Conservation (phyloP, 2,888 invertebrate species). For the Melipona beecheii region DNA sequence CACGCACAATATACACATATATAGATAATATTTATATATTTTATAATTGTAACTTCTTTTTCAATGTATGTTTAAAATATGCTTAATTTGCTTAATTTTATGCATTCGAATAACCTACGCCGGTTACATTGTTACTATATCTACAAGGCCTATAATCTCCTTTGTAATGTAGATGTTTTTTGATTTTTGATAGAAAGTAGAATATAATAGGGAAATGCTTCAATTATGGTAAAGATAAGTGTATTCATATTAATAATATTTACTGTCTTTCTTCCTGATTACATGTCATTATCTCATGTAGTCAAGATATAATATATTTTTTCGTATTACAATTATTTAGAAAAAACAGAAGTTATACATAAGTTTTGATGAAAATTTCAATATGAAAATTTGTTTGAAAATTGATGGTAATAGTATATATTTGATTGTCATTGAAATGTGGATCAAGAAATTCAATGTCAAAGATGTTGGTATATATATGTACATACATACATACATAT, state of each 20-base stretch:
- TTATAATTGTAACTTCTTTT: not conserved
- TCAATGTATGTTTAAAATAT: not conserved
- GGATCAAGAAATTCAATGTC: not conserved
- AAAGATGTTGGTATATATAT: no score
- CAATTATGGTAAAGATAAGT: not conserved
- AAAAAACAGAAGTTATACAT: not conserved
- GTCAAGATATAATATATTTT: not conserved
- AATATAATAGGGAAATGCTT: not conserved
- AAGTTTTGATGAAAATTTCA: not conserved
- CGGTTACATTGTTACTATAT: not conserved
- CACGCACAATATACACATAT: not conserved
- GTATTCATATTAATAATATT: not conserved
- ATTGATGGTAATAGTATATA: not conserved
- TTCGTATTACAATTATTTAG: not conserved
- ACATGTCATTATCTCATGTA: not conserved
- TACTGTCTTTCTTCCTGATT: not conserved
- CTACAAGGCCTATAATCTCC: not conserved
- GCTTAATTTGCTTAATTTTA: not conserved
- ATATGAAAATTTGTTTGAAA: not conserved
- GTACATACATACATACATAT: not conserved
- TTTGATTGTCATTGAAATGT: not conserved
- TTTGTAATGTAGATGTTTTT: not conserved
- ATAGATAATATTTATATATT: not conserved
- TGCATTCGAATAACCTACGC: slow-evolving; percentile 3
- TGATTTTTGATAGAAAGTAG: not conserved